Evolutionary conservation across 2,888 invertebrate species (phyloP).

Genomic region (Cloeon dipterum): DNA sequence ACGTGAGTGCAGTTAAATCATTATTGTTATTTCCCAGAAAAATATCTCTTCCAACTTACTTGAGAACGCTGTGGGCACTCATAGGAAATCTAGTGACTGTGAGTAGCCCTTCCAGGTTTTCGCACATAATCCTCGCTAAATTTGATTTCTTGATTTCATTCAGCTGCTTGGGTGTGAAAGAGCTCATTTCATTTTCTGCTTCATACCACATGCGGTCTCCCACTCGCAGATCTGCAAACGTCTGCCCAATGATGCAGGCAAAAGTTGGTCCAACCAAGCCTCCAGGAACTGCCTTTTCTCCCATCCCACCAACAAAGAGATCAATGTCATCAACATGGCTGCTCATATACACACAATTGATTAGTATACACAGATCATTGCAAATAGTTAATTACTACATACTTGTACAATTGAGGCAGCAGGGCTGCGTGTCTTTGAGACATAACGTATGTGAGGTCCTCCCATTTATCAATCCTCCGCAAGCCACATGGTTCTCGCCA

Average conservation of each 20-base stretch:
- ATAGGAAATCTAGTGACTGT: slow-evolving; percentile 20
- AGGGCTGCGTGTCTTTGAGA: slow-evolving; percentile 17
- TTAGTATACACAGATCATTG: slow-evolving; percentile 1
- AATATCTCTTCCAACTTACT: too few relatives aligned
- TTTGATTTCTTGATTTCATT: slow-evolving; percentile 46
- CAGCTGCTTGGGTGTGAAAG: slow-evolving; percentile 52
- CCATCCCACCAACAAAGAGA: slow-evolving; percentile 59
- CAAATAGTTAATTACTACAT: too few relatives aligned
- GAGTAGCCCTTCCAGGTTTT: slow-evolving; percentile 36
- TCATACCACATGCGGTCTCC: slow-evolving; percentile 33
- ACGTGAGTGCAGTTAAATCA: too few relatives aligned
- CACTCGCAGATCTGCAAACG: background rate
- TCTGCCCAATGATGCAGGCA: slow-evolving; percentile 64
- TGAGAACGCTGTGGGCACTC: too few relatives aligned
- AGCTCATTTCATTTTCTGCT: slow-evolving; percentile 45
- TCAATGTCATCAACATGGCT: slow-evolving; percentile 61
- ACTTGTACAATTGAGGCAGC: background rate
- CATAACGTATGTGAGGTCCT: slow-evolving; percentile 44
- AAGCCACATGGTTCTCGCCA: slow-evolving; percentile 65
- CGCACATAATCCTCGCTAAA: slow-evolving; percentile 47
- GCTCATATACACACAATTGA: slow-evolving; percentile 14
- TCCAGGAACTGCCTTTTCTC: slow-evolving; percentile 54
- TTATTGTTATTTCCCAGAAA: too few relatives aligned
- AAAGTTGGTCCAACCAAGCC: slow-evolving; percentile 71
- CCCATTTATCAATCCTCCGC: slow-evolving; percentile 37